Base-by-base conservation (phyloP, 2,113 vertebrate genomes). In the Athene noctua region DNA sequence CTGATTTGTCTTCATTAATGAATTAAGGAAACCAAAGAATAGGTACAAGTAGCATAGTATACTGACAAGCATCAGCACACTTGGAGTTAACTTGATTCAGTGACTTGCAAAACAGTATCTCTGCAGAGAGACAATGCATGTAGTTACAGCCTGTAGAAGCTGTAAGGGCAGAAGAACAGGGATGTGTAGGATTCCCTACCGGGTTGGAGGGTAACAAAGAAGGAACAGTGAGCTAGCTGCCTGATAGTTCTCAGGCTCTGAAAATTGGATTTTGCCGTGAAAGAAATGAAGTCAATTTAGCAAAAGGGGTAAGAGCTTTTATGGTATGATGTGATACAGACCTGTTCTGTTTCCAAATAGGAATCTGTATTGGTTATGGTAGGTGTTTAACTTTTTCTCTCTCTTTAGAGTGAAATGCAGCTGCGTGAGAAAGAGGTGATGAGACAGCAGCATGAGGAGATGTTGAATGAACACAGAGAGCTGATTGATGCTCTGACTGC, bases 401-500 rank as follows among this genome's bases (percentile, higher is more conserved):
- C 34, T 77, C 36, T 46, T 65, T 44, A 99, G 99, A 98, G 95
- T 83, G 98, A 99, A 74, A 97, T 98, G 32, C 98, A 98, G 36
- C 94, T 98, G 22, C 97, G 86, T 75, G 96, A 97, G 68, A 99
- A 98, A 74, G 96, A 96, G 9, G 55, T 84, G 74, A 96, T 97
- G 44, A 99, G 98, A 65, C 98, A 97, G 49, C 96, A 86, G 18
- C 96, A 99, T 52, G 94, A 99, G 80, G 96, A 98, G 61, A 96
- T 97, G 52, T 49, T 99, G 86, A 97, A 84, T 29, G 99, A 99
- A 79, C 99, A 99, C 66, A 98, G 98, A 79, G 97, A 97, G 46
- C 97, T 99, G 90, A 99, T 99, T 34, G 99, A 99, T 90, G 99
- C 99, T 77, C 98, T 99, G 71, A 99, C 99, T 46, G 98, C 98